Evolutionary conservation across 2,888 invertebrate species (phyloP).

Genomic region (Drosophila putrida): DNA sequence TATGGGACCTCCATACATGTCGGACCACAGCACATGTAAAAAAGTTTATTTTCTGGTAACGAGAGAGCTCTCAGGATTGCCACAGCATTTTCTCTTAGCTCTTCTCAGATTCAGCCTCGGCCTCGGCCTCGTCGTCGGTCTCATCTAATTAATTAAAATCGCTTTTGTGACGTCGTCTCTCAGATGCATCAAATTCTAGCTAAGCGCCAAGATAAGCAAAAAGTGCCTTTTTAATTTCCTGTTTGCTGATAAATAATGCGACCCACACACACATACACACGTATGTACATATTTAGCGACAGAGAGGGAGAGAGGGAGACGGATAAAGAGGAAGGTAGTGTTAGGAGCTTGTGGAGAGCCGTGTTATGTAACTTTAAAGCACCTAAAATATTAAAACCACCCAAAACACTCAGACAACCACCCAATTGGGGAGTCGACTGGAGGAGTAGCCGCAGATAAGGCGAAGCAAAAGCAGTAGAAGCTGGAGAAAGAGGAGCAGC

Average conservation of each 20-base stretch:
- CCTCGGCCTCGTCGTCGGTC: slow-evolving; percentile 7
- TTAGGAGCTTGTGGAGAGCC: slow-evolving; percentile 31
- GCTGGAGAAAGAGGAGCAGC: slow-evolving; percentile 15
- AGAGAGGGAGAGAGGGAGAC: slow-evolving; percentile 1
- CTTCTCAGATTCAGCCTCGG: not conserved
- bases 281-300: not conserved
- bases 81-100: slow-evolving; percentile 11
- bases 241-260: slow-evolving; percentile 79
- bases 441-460: slow-evolving; percentile 71
- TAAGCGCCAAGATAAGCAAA: slow-evolving; percentile 78
- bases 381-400: slow-evolving; percentile 80
- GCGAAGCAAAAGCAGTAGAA: slow-evolving; percentile 46
- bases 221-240: slow-evolving; percentile 73
- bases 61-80: slow-evolving; percentile 25
- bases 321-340: slow-evolving; percentile 33
- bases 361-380: slow-evolving; percentile 75
- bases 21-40: slow-evolving; percentile 48
- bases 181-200: slow-evolving; percentile 62
- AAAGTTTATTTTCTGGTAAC: slow-evolving; percentile 60
- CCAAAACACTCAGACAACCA: slow-evolving; percentile 52
- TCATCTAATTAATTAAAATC: slow-evolving; percentile 76
- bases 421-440: slow-evolving; percentile 43
- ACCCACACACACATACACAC: slow-evolving; percentile 29
- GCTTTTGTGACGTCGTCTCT: slow-evolving; percentile 66
- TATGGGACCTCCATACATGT: slow-evolving; percentile 63